Evolutionary conservation across 2,797 vertebrate species (phyloP).

Genomic region (Sebastiscus albofasciatus): DNA sequence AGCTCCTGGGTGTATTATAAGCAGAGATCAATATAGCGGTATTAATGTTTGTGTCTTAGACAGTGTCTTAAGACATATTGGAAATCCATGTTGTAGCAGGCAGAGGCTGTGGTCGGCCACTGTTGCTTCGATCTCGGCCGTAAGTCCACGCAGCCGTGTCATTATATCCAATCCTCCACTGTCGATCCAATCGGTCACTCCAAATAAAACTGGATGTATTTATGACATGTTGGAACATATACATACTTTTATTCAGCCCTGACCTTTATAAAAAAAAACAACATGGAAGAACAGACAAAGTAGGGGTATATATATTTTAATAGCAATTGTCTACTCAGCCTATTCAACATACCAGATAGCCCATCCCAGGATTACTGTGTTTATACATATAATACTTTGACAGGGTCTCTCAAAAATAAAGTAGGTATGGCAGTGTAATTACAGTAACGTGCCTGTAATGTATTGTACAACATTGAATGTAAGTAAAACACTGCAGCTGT

Average conservation of each 20-base stretch:
- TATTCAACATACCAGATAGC: constrained; percentile 49
- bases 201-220: constrained; percentile 59
- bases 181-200: constrained; percentile 46
- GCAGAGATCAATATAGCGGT: constrained; percentile 50
- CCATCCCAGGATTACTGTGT: constrained; percentile 53
- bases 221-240: not conserved
- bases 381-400: constrained; percentile 62
- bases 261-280: constrained; percentile 26
- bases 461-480: constrained; percentile 65
- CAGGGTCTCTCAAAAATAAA: constrained; percentile 66
- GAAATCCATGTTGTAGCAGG: constrained; percentile 77
- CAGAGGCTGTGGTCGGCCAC: constrained; percentile 36
- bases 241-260: constrained; percentile 11
- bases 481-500: constrained; percentile 59
- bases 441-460: constrained; percentile 51
- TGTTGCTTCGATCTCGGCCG: constrained; percentile 56
- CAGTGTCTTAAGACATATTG: constrained; percentile 72
- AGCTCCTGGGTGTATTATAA: constrained; percentile 54
- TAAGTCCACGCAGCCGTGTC: constrained; percentile 41
- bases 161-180: constrained; percentile 52
- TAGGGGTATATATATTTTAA: constrained; percentile 73
- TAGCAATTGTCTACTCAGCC: constrained; percentile 69
- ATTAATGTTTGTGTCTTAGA: constrained; percentile 66
- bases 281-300: constrained; percentile 50
- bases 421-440: constrained; percentile 62